phyloP scores from a whole-genome alignment of 2,888 invertebrate species.

The Stenichneumon culpator region DNA sequence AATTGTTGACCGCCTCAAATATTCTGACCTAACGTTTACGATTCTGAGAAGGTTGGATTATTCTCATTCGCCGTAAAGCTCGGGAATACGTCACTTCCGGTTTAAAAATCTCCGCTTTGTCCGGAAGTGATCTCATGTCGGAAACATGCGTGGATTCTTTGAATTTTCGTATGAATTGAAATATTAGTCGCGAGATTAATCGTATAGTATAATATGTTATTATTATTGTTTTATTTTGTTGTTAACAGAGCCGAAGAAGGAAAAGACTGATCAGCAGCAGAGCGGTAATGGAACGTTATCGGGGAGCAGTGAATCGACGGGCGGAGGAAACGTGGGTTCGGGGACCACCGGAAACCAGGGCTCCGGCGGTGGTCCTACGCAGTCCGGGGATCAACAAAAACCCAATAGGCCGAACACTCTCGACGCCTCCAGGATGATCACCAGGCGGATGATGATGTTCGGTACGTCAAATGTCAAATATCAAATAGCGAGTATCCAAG shows the following conservation, averaged over 20 bases:
- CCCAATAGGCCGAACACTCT: slow-evolving; percentile 93
- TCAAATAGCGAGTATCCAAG: too few species aligned
- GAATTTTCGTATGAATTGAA: too few species aligned
- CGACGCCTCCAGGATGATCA: slow-evolving; percentile 88
- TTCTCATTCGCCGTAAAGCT: too few species aligned
- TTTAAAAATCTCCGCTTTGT: too few species aligned
- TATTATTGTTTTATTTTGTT: slow-evolving; percentile 60
- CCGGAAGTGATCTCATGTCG: neutral
- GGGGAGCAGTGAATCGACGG: slow-evolving; percentile 86
- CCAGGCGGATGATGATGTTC: slow-evolving; percentile 88
- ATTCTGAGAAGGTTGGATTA: too few species aligned
- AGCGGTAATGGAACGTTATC: slow-evolving; percentile 88
- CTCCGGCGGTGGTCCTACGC: slow-evolving; percentile 66
- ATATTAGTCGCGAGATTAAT: neutral
- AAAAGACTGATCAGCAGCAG: slow-evolving; percentile 91
- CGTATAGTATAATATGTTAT: neutral
- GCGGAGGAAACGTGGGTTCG: slow-evolving; percentile 80
- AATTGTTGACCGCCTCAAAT: too few species aligned
- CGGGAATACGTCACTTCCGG: too few species aligned
- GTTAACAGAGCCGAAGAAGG: slow-evolving; percentile 94
- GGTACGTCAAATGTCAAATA: slow-evolving; percentile 73
- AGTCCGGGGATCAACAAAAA: slow-evolving; percentile 86
- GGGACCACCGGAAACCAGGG: slow-evolving; percentile 75
- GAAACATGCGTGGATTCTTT: neutral
- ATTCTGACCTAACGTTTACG: too few species aligned